A percentile compares a stretch with the other conserved stretches of the same genome.
phyloP scores from a whole-genome alignment of 2,113 vertebrate species.

The Lycaon pictus region DNA sequence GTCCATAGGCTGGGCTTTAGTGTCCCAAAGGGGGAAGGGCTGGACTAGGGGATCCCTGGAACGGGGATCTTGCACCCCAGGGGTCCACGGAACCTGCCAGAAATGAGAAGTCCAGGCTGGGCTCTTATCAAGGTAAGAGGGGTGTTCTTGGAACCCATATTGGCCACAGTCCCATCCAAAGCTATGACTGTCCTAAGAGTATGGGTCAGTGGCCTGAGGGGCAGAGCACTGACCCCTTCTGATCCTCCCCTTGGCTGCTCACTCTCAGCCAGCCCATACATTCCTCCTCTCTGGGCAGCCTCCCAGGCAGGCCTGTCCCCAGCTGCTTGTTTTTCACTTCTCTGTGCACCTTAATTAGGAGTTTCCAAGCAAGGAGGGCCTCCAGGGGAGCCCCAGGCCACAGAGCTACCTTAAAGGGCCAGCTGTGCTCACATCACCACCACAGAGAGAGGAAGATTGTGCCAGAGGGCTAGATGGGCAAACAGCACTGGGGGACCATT shows the following conservation, averaged over 20 bases:
- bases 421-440: constrained; percentile 43
- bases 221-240: not conserved
- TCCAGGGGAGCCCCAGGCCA: constrained; percentile 77
- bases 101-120: not conserved
- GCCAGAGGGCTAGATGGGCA: not conserved
- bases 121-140: not conserved
- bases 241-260: not conserved
- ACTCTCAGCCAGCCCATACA: not conserved
- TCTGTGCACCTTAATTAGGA: constrained; percentile 79
- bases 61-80: not conserved
- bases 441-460: not conserved
- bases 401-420: constrained; percentile 80
- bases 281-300: constrained; percentile 32
- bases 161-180: not conserved
- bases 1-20: not conserved
- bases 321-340: constrained; percentile 75
- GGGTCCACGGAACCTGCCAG: not conserved
- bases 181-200: not conserved
- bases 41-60: not conserved
- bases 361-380: constrained; percentile 80
- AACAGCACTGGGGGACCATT: not conserved
- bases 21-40: not conserved
- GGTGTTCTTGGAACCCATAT: not conserved
- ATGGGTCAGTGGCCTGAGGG: not conserved
- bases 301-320: constrained; percentile 55